Conservation (phyloP, 2,113 vertebrate genomes). For the Lipotes vexillifer region DNA sequence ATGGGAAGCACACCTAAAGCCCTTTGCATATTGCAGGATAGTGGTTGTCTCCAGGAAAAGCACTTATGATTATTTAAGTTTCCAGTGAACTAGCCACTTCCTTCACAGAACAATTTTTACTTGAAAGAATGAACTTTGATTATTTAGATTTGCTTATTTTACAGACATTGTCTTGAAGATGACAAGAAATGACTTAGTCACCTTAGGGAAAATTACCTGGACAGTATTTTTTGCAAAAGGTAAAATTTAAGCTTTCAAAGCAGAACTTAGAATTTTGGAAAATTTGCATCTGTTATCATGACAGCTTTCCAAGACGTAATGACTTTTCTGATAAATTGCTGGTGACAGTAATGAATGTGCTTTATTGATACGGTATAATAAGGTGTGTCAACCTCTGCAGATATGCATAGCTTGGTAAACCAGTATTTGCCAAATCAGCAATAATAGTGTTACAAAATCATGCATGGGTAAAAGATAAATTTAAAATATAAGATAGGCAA, state of each 20-base stretch:
- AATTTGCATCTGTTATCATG: background rate
- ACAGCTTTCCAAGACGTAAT: background rate
- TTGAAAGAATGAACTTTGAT: background rate
- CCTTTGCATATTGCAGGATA: background rate
- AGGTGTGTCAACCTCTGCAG: background rate
- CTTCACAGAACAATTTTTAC: background rate
- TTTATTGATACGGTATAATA: background rate
- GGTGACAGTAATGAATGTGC: background rate
- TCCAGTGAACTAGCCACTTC: background rate
- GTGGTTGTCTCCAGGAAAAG: background rate
- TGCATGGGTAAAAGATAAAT: background rate
- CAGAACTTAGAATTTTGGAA: background rate
- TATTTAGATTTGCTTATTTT: conserved; percentile 4
- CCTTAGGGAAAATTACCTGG: background rate
- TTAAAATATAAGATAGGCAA: background rate
- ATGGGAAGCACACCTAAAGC: background rate
- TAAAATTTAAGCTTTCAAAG: conserved; percentile 37
- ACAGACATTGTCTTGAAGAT: background rate
- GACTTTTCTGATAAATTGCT: background rate
- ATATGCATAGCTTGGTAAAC: background rate
- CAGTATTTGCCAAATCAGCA: background rate
- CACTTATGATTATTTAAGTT: no score
- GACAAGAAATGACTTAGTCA: background rate
- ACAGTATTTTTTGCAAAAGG: background rate
- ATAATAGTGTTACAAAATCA: background rate